Conservation (phyloP, 2,797 vertebrate genomes). For the Scyliorhinus canicula region DNA sequence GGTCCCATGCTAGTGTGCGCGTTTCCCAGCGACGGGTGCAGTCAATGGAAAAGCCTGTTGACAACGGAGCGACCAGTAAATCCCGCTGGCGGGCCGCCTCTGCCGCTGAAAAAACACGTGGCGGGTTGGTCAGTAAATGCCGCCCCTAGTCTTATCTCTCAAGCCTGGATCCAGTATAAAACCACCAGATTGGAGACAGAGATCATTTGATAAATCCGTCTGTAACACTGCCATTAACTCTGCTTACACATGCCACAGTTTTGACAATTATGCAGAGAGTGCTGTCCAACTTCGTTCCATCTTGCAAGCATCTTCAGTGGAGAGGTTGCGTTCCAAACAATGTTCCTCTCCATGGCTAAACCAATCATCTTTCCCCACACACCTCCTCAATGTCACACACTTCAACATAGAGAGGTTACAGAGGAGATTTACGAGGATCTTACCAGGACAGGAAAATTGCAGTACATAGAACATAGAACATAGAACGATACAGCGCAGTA, state of each 20-base stretch:
- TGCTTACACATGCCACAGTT: background rate
- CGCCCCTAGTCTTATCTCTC: background rate
- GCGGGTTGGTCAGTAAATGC: too few species aligned
- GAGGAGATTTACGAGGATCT: too few species aligned
- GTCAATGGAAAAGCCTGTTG: too few species aligned
- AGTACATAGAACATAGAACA: too few species aligned
- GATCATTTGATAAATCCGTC: background rate
- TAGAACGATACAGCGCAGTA: too few species aligned
- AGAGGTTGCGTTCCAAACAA: background rate
- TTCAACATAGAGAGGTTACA: background rate
- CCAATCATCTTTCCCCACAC: background rate
- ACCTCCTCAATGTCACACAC: background rate
- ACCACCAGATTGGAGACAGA: background rate
- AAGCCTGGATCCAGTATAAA: background rate
- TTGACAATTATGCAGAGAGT: background rate
- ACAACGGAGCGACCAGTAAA: too few species aligned
- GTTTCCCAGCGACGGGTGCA: too few species aligned
- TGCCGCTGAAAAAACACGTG: too few species aligned
- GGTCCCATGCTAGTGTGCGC: too few species aligned
- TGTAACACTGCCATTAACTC: background rate
- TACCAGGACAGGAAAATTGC: too few species aligned
- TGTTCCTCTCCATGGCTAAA: too few species aligned
- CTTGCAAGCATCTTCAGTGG: background rate
- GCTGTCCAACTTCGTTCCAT: background rate
- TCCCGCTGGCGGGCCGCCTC: too few species aligned